A percentile compares a stretch with the other conserved stretches of the same genome.
Conservation (phyloP, 2,797 vertebrate genomes). For the Malurus splendens region DNA sequence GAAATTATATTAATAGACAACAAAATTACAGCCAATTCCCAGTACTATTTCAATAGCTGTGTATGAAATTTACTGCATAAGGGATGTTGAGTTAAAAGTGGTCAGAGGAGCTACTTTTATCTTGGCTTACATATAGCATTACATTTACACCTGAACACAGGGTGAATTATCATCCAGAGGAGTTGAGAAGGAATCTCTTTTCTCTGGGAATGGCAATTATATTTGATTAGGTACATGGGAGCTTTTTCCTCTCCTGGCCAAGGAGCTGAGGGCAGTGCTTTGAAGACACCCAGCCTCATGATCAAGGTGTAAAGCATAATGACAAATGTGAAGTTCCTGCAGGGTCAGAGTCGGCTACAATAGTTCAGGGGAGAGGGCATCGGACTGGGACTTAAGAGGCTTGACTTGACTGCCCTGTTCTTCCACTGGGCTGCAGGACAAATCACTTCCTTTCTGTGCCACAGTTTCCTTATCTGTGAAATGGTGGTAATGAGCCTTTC, state of each 20-base stretch:
- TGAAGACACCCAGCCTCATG: constrained; percentile 62
- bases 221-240: constrained; percentile 62
- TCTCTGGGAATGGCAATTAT: constrained; percentile 65
- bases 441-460: constrained; percentile 56
- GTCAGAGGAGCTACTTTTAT: constrained; percentile 52
- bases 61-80: constrained; percentile 53
- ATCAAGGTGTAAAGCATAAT: constrained; percentile 63
- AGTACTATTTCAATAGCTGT: constrained; percentile 32
- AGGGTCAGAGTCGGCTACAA: constrained; percentile 49
- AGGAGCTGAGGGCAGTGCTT: constrained; percentile 63
- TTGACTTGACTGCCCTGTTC: constrained; percentile 55
- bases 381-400: constrained; percentile 59
- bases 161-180: constrained; percentile 61
- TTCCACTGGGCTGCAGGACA: constrained; percentile 52
- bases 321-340: constrained; percentile 58
- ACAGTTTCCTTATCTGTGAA: constrained; percentile 54
- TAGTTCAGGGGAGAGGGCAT: constrained; percentile 61
- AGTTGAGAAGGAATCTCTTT: constrained; percentile 64
- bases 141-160: constrained; percentile 64
- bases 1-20: constrained; percentile 44
- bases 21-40: constrained; percentile 32
- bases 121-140: constrained; percentile 57
- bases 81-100: constrained; percentile 59
- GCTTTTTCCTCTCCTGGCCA: constrained; percentile 63
- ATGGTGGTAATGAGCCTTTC: constrained; percentile 54